Evolutionary conservation across 2,113 vertebrate genomes (phyloP).

Genomic region (Lichenostomus cassidix): DNA sequence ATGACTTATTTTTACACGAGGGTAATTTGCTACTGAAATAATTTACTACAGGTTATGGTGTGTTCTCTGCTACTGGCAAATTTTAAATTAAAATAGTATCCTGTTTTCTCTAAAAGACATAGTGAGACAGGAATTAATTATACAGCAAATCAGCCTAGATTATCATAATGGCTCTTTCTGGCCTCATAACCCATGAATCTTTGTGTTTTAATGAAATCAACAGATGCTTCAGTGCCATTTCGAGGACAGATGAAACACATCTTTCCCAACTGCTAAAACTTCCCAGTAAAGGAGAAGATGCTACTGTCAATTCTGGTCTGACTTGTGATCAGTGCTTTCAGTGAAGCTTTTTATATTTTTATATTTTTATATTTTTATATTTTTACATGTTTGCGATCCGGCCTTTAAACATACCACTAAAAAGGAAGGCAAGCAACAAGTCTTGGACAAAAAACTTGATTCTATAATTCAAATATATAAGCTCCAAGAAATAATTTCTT

Average conservation of each 20-base stretch:
- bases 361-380: no score
- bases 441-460: neutral
- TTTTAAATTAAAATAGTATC: slow-evolving; percentile 43
- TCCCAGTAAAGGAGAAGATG: neutral
- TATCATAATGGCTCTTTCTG: slow-evolving; percentile 43
- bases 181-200: slow-evolving; percentile 32
- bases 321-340: neutral
- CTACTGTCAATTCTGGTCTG: neutral
- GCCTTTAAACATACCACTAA: neutral
- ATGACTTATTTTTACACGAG: slow-evolving; percentile 8
- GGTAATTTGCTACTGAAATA: slow-evolving; percentile 32
- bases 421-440: neutral
- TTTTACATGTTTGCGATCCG: neutral
- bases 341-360: neutral
- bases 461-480: neutral
- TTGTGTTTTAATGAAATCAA: slow-evolving; percentile 27
- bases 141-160: slow-evolving; percentile 27
- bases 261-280: neutral
- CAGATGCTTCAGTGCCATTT: neutral
- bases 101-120: slow-evolving; percentile 34
- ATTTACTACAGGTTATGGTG: slow-evolving; percentile 20
- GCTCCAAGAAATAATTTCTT: neutral
- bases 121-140: slow-evolving; percentile 46
- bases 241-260: neutral
- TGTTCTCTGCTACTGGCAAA: slow-evolving; percentile 11